phyloP scores from a whole-genome alignment of 2,888 invertebrate species.

The Ormyrus labotus region DNA sequence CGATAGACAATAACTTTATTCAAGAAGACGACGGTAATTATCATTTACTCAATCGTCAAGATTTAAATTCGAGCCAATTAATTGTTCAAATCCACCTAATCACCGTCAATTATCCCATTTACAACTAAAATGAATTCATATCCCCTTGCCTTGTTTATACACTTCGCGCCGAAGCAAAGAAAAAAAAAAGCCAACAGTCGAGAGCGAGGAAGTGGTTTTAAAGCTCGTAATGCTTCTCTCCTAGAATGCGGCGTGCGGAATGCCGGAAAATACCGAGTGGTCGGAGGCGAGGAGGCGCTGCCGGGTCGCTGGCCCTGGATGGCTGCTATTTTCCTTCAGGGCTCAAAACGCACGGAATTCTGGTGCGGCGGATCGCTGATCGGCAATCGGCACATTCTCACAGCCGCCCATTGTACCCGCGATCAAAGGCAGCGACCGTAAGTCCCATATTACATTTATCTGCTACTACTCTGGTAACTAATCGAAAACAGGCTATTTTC shows the following conservation, averaged over 20 bases:
- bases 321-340: constrained; percentile 94
- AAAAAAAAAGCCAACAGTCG: too few relatives aligned
- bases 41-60: neutral
- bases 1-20: constrained; percentile 71
- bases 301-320: constrained; percentile 97
- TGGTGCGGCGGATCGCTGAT: constrained; percentile 96
- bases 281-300: constrained; percentile 90
- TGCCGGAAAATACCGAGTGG: constrained; percentile 90
- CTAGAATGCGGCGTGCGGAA: constrained; percentile 89
- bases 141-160: neutral
- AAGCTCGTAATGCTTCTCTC: too few relatives aligned
- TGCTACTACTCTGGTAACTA: too few relatives aligned
- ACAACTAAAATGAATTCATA: neutral
- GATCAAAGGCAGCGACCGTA: constrained; percentile 93
- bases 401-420: constrained; percentile 95
- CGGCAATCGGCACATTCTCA: constrained; percentile 87
- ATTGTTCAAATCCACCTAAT: too few relatives aligned
- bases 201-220: too few relatives aligned
- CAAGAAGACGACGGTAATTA: constrained; percentile 71
- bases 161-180: too few relatives aligned
- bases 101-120: too few relatives aligned
- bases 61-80: neutral
- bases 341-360: constrained; percentile 89
- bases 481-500: too few relatives aligned
- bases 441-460: constrained; percentile 71